These are phyloP conservation scores for Xylota segnis DNA, from an alignment of 2,888 invertebrate species.

Conservation along the genomic window DNA sequence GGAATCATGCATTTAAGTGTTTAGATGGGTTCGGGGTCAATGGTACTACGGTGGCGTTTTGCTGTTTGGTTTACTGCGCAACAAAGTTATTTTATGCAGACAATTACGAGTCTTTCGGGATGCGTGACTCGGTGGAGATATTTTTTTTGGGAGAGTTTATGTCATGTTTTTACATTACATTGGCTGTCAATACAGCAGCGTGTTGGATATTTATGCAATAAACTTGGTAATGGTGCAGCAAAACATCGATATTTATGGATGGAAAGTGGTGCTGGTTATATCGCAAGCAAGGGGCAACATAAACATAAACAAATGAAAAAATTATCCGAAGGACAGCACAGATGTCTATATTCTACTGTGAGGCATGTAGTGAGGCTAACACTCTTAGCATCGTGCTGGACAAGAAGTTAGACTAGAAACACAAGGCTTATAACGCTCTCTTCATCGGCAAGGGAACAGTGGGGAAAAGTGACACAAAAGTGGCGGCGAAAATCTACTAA, in stretches of 20 bases:
- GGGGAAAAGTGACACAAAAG: too few relatives aligned
- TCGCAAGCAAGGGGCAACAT: too few relatives aligned
- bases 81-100: constrained; percentile 49
- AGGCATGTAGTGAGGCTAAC: background rate
- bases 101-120: constrained; percentile 16
- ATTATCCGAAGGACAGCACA: background rate
- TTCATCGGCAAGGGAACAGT: too few relatives aligned
- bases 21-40: constrained; percentile 1
- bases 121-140: constrained; percentile 1
- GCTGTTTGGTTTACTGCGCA: constrained; percentile 38
- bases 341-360: background rate
- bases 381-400: too few relatives aligned
- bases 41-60: constrained; percentile 43
- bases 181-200: constrained; percentile 1
- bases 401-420: too few relatives aligned
- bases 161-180: constrained; percentile 10
- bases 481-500: too few relatives aligned
- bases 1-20: constrained; percentile 44
- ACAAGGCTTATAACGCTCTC: too few relatives aligned
- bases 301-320: background rate
- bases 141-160: background rate
- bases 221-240: constrained; percentile 2
- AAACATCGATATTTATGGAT: constrained; percentile 14
- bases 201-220: background rate
- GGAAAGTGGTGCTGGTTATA: background rate